Evolutionary conservation across 1,140 invertebrate genomes (phyloP), one percentile per base, ranked within the genome.

Genomic region (Zaprionus africanus): DNA sequence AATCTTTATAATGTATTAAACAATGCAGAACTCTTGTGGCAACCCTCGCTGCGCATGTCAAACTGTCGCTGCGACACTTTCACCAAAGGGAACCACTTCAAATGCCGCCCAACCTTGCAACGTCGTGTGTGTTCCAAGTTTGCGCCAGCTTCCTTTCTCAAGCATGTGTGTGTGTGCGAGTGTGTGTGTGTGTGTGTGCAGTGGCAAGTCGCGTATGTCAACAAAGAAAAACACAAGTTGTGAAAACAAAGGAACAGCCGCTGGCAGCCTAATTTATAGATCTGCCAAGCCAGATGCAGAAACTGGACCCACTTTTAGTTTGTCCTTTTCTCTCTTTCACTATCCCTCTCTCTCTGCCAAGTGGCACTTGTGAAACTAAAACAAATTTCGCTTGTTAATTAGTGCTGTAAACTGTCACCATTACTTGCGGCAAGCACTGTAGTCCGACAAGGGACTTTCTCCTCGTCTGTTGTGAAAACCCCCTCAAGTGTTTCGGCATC

Each of bases 181-280:
- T 17, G 31, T 49, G 70, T 69, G 64, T 64, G 59, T 81, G 75
- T 86, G 54, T 81, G 80, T 58, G 28, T 68, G 64, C 53, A 62
- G 82, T 87, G 83, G 83, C 74, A 88, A 88, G 66, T 70, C 81
- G 78, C 78, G 74, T 80, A 81, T 84, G 85, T 88, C 84, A 88
- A 78, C 81, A 66, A 74, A 59, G 53, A 61, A 70, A 74, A 80
- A 88, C 81, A 88, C 84, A 90, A 88, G 85, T 88, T 88, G 81
- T 81, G 76, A 90, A 88, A 88, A 88, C 84, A 88, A 81, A 62
- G 51, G 81, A 65, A 81, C 80, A 72, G 81, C 73, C 80, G 81
- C 54, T 66, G 70, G n/a, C 81, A 72, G 82, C 34, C 67, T 72
- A 79, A 79, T 79, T 79, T 79, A 76, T 71, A 38, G 65, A 61